phyloP scores from a whole-genome alignment of 2,888 invertebrate species.

The Drosophila putrida region DNA sequence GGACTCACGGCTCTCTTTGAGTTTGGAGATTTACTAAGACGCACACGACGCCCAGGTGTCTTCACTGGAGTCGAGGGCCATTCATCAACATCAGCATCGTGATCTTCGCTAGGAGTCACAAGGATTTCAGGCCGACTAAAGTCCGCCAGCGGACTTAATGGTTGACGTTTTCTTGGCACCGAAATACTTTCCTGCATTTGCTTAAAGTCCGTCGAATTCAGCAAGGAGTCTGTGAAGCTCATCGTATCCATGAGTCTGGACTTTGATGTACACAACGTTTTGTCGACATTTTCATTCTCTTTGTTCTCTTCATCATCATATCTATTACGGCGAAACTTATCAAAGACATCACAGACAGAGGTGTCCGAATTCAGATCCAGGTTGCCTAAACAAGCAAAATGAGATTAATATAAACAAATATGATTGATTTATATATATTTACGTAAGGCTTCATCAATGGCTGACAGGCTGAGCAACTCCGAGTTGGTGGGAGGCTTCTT shows the following conservation, averaged over 20 bases:
- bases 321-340: slow-evolving; percentile 61
- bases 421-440: slow-evolving; percentile 27
- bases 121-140: slow-evolving; percentile 44
- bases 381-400: slow-evolving; percentile 58
- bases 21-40: slow-evolving; percentile 73
- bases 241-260: slow-evolving; percentile 72
- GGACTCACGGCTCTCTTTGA: slow-evolving; percentile 54
- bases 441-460: slow-evolving; percentile 83
- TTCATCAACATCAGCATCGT: slow-evolving; percentile 82
- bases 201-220: slow-evolving; percentile 79
- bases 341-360: slow-evolving; percentile 72
- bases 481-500: slow-evolving; percentile 65
- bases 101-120: slow-evolving; percentile 50
- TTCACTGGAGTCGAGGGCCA: slow-evolving; percentile 79
- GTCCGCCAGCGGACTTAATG: slow-evolving; percentile 78
- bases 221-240: slow-evolving; percentile 83
- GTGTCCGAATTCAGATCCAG: slow-evolving; percentile 77
- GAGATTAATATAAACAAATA: neutral
- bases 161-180: slow-evolving; percentile 61
- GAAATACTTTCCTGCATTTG: slow-evolving; percentile 64
- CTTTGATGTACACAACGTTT: slow-evolving; percentile 58
- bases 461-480: slow-evolving; percentile 81
- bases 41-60: slow-evolving; percentile 67
- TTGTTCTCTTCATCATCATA: slow-evolving; percentile 64
- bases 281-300: slow-evolving; percentile 68